phyloP scores from a whole-genome alignment of 2,797 vertebrate genomes.

The Pipistrellus pipistrellus region DNA sequence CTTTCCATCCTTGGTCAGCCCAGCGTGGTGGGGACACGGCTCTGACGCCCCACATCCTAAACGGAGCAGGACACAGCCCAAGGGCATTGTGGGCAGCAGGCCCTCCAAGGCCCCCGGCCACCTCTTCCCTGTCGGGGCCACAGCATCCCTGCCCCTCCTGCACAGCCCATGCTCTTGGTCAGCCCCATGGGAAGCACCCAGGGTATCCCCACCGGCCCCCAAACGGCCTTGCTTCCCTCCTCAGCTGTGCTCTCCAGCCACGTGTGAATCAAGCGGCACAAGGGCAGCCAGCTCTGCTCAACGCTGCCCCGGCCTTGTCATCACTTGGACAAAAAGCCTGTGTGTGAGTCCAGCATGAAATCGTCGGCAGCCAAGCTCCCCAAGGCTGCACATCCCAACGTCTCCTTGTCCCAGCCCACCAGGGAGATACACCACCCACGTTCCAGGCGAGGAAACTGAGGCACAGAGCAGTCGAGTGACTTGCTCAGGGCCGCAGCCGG shows the following conservation, averaged over 20 bases:
- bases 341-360: neutral
- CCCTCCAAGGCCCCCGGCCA: neutral
- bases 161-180: neutral
- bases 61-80: conserved; percentile 90
- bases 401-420: neutral
- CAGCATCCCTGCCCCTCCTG: no score
- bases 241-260: no score
- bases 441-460: neutral
- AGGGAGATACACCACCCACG: fast-evolving
- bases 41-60: conserved; percentile 54
- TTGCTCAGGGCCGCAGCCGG: neutral
- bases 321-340: neutral
- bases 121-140: neutral
- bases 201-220: fast-evolving
- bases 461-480: neutral
- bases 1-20: conserved; percentile 93
- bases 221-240: neutral
- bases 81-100: neutral
- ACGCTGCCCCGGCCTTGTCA: neutral
- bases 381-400: neutral
- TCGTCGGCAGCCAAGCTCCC: neutral
- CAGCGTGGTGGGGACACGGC: conserved; percentile 90
- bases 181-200: neutral
- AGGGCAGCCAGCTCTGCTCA: neutral
- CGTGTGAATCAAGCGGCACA: neutral